Evolutionary conservation across 2,888 invertebrate species (phyloP).

Genomic region (Mystacides longicornis): DNA sequence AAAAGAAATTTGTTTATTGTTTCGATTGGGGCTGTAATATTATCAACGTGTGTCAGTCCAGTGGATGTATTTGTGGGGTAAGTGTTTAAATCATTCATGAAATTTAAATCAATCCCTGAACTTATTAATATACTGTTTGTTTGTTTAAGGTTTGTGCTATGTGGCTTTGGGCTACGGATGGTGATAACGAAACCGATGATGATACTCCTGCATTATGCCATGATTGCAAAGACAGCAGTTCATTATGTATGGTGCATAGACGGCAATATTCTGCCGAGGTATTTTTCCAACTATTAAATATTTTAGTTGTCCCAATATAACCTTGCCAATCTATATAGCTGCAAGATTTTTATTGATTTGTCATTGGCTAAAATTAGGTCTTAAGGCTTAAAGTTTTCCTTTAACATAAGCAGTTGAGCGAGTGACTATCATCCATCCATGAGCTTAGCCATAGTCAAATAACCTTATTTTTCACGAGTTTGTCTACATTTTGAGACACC

Average conservation of each 20-base stretch:
- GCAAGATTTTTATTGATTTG: no score
- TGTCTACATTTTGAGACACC: no score
- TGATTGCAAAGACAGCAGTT: constrained; percentile 37
- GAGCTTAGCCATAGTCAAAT: no score
- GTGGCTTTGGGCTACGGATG: constrained; percentile 47
- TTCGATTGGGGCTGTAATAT: constrained; percentile 51
- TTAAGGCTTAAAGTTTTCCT: no score
- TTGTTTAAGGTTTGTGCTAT: constrained; percentile 40
- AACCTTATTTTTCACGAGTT: no score
- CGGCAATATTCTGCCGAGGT: constrained; percentile 48
- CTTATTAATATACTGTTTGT: neutral
- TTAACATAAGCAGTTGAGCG: no score
- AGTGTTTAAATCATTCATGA: constrained; percentile 24
- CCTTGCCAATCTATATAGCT: no score
- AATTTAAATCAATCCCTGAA: neutral
- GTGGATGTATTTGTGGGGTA: constrained; percentile 46
- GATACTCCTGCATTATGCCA: constrained; percentile 30
- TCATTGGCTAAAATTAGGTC: no score
- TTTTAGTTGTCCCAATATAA: no score
- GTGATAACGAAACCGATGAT: constrained; percentile 16
- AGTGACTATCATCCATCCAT: no score
- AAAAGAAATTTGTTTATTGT: constrained; percentile 47
- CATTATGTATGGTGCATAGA: constrained; percentile 39
- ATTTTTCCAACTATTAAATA: no score
- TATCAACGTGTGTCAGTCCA: constrained; percentile 46